These are phyloP conservation scores for Eleutherodactylus coqui DNA, from an alignment of 2,797 vertebrate genomes.

Conservation along the genomic window DNA sequence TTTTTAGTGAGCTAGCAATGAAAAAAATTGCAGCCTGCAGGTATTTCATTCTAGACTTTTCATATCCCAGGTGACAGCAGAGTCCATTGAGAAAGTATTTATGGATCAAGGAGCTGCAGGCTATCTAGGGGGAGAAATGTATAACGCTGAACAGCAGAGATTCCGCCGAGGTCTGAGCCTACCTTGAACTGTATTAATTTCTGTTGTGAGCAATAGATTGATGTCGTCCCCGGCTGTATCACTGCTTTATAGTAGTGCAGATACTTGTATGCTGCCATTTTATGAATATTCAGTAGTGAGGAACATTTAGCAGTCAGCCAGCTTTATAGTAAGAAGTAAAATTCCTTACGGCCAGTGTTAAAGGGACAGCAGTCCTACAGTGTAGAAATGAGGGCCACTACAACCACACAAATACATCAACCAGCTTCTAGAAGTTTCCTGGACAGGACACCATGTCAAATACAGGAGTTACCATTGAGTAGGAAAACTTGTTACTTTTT, in stretches of 20 bases:
- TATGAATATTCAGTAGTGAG: background rate
- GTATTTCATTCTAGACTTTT: conserved; percentile 51
- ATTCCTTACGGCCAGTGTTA: too few species aligned
- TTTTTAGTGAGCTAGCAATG: conserved; percentile 13
- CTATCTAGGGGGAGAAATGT: background rate
- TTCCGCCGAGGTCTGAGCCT: background rate
- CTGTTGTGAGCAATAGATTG: background rate
- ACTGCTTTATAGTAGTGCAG: background rate
- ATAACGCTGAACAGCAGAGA: conserved; percentile 1
- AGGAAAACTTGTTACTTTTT: too few species aligned
- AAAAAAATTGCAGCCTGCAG: conserved; percentile 49
- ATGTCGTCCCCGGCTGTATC: background rate
- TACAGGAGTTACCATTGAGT: too few species aligned
- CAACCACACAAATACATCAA: too few species aligned
- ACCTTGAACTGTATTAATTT: background rate
- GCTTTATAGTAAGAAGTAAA: background rate
- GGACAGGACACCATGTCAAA: too few species aligned
- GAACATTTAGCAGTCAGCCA: too few species aligned
- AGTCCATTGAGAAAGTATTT: conserved; percentile 57
- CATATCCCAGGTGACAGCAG: conserved; percentile 50
- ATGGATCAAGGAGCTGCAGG: conserved; percentile 31
- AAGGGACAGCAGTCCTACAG: too few species aligned
- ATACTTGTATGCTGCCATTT: background rate
- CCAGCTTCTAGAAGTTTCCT: too few species aligned
- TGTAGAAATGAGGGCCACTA: too few species aligned